phyloP scores from a whole-genome alignment of 2,797 vertebrate species.

The Selene dorsalis region DNA sequence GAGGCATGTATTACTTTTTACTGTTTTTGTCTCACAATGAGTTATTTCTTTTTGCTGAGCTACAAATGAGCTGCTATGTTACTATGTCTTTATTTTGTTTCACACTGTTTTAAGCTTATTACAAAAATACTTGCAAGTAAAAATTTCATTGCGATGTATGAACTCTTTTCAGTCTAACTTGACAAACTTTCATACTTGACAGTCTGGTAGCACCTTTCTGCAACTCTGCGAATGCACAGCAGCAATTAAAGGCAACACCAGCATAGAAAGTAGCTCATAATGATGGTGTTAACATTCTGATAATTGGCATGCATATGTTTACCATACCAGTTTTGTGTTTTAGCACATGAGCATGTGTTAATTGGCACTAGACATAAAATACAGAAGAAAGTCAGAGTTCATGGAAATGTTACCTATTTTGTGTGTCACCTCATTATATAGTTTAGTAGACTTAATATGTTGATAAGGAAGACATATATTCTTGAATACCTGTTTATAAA shows the following conservation, averaged over 20 bases:
- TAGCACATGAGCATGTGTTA: too few relatives aligned
- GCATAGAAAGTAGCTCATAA: not conserved
- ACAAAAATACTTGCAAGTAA: not conserved
- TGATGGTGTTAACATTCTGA: not conserved
- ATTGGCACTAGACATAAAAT: too few relatives aligned
- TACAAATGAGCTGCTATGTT: not conserved
- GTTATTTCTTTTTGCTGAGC: not conserved
- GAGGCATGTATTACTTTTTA: not conserved
- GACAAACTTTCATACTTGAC: too few relatives aligned
- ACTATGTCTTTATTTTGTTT: not conserved
- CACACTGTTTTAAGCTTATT: not conserved
- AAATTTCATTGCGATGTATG: not conserved
- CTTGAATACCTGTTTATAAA: conserved; percentile 95
- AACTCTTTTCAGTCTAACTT: not conserved
- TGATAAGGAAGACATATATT: not conserved
- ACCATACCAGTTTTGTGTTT: not conserved
- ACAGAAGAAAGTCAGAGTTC: too few relatives aligned
- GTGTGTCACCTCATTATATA: not conserved
- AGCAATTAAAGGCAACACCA: not conserved
- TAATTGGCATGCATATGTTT: not conserved
- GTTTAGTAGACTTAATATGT: not conserved
- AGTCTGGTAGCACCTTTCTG: not conserved
- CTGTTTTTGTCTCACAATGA: not conserved
- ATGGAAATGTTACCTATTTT: not conserved
- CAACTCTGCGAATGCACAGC: not conserved